Evolutionary conservation across 1,140 invertebrate species (phyloP), one percentile per base, ranked within the genome.

Genomic region (Archegozetes longisetosus): DNA sequence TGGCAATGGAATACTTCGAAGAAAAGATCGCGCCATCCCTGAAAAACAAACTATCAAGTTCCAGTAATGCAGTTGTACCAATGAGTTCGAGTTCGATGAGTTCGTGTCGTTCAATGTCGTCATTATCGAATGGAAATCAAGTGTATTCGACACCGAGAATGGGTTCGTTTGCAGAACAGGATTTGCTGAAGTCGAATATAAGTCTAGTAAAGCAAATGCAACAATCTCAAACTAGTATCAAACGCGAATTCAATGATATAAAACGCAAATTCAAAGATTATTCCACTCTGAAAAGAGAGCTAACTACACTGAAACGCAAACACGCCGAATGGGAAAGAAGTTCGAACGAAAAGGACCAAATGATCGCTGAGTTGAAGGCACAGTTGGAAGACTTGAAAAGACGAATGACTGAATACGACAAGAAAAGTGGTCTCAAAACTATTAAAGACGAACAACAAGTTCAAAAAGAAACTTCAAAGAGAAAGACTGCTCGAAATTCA

Each of bases 1-100:
- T 94, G 90, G 89, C 89, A 0, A 94, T 93, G 77, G 90, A 95
- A 69, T 86, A 94, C 72, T 95, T 95, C 74, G 89, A 93, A 70
- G 89, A 94, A 65, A 84, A 88, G 68, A 88, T 94, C 64, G 72
- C 82, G 51, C 83, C 84, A 32, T 60, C 59, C 24, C 61, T 75
- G 3, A 64, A 60, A 61, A 46, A 61, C 32, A 62, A 57, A 48
- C 27, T 65, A 53, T 25, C 55, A 53, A 20, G 22, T 12, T 23
- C 56, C n/a, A 17, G 22, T 12, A n/a, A 3, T 20, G 17, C 53
- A 3, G 32, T 62, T 40, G 32, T 17, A 6, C 17, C 32, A 40
- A 6, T 40, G 32, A 40, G 32, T 40, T 6, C 32, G 6, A 9
- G 6, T 6, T 6, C 32, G 6, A 40, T 40, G 6, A 17, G 32